These are phyloP conservation scores for Parnassius glacialis DNA, from an alignment of 2,888 invertebrate species.

Conservation along the genomic window DNA sequence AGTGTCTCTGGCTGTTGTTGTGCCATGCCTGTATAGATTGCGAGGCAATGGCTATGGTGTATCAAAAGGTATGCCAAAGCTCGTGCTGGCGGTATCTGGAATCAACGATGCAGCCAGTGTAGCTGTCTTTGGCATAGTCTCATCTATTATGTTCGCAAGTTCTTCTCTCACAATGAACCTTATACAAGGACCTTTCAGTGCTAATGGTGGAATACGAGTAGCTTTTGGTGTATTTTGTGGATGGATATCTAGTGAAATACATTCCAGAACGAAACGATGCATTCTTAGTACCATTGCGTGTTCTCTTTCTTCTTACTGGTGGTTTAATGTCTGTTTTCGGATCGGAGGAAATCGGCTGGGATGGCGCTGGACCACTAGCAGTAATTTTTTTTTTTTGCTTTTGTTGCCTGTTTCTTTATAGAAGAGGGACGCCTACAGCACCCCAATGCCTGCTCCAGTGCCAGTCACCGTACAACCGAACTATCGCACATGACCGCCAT, in stretches of 20 bases:
- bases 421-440: too few species aligned
- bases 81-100: constrained; percentile 96
- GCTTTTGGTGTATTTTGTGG: constrained; percentile 90
- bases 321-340: constrained; percentile 93
- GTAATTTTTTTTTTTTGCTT: too few species aligned
- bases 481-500: too few species aligned
- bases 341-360: constrained; percentile 88
- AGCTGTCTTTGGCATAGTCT: constrained; percentile 93
- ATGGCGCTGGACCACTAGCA: constrained; percentile 83
- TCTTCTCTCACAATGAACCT: constrained; percentile 84
- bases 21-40: constrained; percentile 93
- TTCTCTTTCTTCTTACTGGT: constrained; percentile 89
- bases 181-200: constrained; percentile 86
- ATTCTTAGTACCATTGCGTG: constrained; percentile 89
- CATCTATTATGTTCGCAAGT: constrained; percentile 92
- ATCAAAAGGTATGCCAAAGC: constrained; percentile 96
- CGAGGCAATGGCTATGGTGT: constrained; percentile 94
- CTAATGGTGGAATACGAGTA: constrained; percentile 89
- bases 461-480: too few species aligned
- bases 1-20: constrained; percentile 98
- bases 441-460: too few species aligned
- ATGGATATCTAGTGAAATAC: constrained; percentile 89
- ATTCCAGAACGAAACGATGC: constrained; percentile 92
- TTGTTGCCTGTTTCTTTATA: too few species aligned
- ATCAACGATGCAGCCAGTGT: constrained; percentile 98